Conservation (phyloP, 2,888 invertebrate species). For the Coenonympha glycerion region DNA sequence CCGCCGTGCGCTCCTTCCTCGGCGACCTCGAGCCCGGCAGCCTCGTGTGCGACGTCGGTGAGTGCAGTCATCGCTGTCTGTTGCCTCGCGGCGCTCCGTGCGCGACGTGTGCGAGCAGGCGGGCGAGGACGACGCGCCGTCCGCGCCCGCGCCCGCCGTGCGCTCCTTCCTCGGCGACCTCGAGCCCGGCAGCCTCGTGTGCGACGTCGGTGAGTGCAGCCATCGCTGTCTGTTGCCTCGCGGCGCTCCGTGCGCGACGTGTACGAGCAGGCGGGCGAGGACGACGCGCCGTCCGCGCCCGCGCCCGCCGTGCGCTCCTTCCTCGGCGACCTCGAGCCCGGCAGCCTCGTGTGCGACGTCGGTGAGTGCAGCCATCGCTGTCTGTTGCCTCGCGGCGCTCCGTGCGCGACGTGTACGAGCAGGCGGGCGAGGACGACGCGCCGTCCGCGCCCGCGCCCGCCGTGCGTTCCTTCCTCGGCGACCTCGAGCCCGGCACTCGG, state of each 20-base stretch:
- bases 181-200: slow-evolving; percentile 93
- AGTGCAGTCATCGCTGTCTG: slow-evolving; percentile 60
- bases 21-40: slow-evolving; percentile 92
- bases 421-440: slow-evolving; percentile 81
- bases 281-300: slow-evolving; percentile 56
- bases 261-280: slow-evolving; percentile 91
- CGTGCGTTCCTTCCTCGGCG: slow-evolving; percentile 87
- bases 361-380: no score
- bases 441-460: slow-evolving; percentile 78
- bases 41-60: slow-evolving; percentile 95
- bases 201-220: slow-evolving; percentile 89
- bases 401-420: slow-evolving; percentile 97
- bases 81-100: slow-evolving; percentile 89
- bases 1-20: slow-evolving; percentile 90
- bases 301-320: slow-evolving; percentile 88
- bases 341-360: slow-evolving; percentile 94
- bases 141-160: slow-evolving; percentile 80
- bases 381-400: no score
- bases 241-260: slow-evolving; percentile 97
- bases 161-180: slow-evolving; percentile 89
- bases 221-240: slow-evolving; percentile 76
- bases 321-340: slow-evolving; percentile 89
- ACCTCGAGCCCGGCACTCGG: slow-evolving; percentile 92
- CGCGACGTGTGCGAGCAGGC: slow-evolving; percentile 97
- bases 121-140: slow-evolving; percentile 75